Conservation (phyloP, 2,797 vertebrate species). For the Catharus ustulatus region DNA sequence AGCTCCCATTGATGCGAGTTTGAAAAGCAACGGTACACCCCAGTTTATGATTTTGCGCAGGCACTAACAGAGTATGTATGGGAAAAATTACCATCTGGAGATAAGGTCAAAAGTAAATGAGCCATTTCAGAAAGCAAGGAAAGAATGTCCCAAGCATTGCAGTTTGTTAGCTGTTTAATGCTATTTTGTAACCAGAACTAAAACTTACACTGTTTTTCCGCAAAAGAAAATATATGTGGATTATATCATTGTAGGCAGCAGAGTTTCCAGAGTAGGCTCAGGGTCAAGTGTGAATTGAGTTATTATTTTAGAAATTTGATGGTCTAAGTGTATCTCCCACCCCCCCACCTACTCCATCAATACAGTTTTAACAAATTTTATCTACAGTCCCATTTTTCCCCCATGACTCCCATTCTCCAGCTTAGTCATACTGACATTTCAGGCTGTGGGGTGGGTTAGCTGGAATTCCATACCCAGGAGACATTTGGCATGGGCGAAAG, state of each 20-base stretch:
- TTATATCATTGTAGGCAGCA: slow-evolving; percentile 57
- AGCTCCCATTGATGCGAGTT: not conserved
- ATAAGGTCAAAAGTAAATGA: slow-evolving; percentile 70
- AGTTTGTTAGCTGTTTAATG: slow-evolving; percentile 53
- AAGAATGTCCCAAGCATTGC: slow-evolving; percentile 53
- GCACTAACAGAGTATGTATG: not conserved
- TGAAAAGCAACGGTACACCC: not conserved
- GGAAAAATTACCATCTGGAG: slow-evolving; percentile 43
- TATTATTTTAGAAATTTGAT: slow-evolving; percentile 52
- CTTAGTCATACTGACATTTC: slow-evolving; percentile 54
- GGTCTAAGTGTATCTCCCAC: slow-evolving; percentile 24
- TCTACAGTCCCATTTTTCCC: slow-evolving; percentile 26
- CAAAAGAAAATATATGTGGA: slow-evolving; percentile 18
- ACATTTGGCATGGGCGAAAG: not conserved
- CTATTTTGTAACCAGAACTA: slow-evolving; percentile 35
- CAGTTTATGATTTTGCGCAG: not conserved
- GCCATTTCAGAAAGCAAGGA: slow-evolving; percentile 58
- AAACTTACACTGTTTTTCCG: slow-evolving; percentile 35
- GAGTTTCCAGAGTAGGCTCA: slow-evolving; percentile 44
- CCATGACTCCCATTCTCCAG: slow-evolving; percentile 35
- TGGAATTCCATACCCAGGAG: not conserved
- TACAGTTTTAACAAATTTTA: slow-evolving; percentile 17
- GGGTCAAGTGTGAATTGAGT: slow-evolving; percentile 54
- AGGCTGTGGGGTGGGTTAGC: not conserved
- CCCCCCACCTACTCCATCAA: slow-evolving; percentile 47